Conservation (phyloP, 2,888 invertebrate genomes). For the Agriopis marginaria region DNA sequence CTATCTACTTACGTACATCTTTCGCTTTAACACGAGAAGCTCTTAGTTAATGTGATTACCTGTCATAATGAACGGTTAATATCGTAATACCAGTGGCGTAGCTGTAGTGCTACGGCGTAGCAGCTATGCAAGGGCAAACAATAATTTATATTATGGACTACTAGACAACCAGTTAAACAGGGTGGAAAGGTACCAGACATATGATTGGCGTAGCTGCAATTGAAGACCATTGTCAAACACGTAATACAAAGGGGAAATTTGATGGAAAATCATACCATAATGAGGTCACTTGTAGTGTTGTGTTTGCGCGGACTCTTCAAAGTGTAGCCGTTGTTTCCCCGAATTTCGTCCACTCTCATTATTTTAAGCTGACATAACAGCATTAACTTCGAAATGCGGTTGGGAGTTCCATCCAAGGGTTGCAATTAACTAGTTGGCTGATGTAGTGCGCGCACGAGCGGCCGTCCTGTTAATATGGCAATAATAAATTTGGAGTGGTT, state of each 20-base stretch:
- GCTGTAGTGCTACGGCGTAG: slow-evolving; percentile 38
- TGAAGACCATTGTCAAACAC: slow-evolving; percentile 52
- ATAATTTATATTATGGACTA: slow-evolving; percentile 45
- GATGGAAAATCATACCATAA: slow-evolving; percentile 12
- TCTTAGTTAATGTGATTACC: slow-evolving; percentile 41
- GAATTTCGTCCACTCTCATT: slow-evolving; percentile 68
- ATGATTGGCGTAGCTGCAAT: slow-evolving; percentile 53
- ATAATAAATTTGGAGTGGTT: slow-evolving; percentile 81
- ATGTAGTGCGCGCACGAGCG: slow-evolving; percentile 71
- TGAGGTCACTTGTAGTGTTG: slow-evolving; percentile 7
- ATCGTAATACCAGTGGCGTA: slow-evolving; percentile 25
- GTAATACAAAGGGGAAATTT: slow-evolving; percentile 14
- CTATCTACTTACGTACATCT: slow-evolving; percentile 10
- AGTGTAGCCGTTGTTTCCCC: slow-evolving; percentile 48
- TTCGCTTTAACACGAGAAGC: slow-evolving; percentile 25
- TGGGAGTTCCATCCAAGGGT: slow-evolving; percentile 78
- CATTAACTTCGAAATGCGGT: slow-evolving; percentile 81
- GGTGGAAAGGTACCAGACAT: slow-evolving; percentile 58
- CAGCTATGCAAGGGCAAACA: slow-evolving; percentile 30
- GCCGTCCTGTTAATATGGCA: slow-evolving; percentile 77
- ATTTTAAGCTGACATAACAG: slow-evolving; percentile 75
- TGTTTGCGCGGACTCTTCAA: slow-evolving; percentile 31
- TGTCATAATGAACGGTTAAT: slow-evolving; percentile 38
- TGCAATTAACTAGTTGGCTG: slow-evolving; percentile 81
- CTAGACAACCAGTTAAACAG: slow-evolving; percentile 62